Evolutionary conservation across 2,888 invertebrate species (phyloP).

Genomic region (Drosophila algonquin): DNA sequence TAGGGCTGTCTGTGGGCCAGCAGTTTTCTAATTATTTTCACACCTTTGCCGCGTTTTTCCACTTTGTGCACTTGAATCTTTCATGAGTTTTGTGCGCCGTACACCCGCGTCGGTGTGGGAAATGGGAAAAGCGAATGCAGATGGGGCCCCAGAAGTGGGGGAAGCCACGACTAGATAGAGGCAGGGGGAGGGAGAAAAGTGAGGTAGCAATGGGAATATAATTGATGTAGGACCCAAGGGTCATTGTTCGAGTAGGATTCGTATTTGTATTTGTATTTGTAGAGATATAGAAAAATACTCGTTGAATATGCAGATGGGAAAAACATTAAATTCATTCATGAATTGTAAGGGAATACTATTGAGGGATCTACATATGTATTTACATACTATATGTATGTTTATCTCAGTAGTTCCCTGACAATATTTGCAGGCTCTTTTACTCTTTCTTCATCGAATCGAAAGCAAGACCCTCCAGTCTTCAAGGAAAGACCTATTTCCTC

Average conservation of each 20-base stretch:
- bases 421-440: no score
- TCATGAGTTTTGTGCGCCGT: conserved; percentile 24
- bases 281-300: background rate
- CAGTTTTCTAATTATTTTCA: conserved; percentile 45
- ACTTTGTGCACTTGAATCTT: conserved; percentile 41
- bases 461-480: no score
- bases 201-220: background rate
- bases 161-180: background rate
- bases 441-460: no score
- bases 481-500: no score
- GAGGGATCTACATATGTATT: background rate
- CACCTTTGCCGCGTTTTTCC: conserved; percentile 40
- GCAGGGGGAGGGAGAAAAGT: background rate
- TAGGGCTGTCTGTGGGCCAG: background rate
- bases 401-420: no score
- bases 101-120: background rate
- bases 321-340: background rate
- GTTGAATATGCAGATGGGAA: background rate
- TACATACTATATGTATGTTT: no score
- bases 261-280: background rate
- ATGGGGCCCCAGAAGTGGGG: background rate
- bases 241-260: background rate
- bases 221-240: background rate
- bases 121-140: conserved; percentile 7
- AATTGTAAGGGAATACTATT: background rate